Base-by-base conservation (phyloP, 1,140 invertebrate genomes). In the Phymorhynchus buccinoides region DNA sequence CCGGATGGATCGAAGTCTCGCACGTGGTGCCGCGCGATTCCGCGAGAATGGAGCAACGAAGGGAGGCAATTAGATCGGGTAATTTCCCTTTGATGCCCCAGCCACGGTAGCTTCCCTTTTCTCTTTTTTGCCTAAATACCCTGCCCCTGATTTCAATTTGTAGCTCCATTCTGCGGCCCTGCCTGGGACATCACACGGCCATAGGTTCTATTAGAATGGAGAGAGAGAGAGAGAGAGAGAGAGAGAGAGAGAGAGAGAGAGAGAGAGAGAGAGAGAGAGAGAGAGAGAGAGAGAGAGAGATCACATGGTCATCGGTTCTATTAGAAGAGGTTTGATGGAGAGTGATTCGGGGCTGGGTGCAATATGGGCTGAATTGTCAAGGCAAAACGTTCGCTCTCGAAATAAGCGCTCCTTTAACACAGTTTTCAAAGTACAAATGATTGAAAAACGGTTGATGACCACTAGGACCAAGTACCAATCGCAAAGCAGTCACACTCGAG, bases 81-180 rank as follows among this genome's bases (percentile, higher is more conserved):
- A 79, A 79, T 79, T 79, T 79, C 77, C 42, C 77, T 79, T 79
- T 79, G 77, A 79, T 79, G 77, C 77, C 77, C 22, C 16, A 30
- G 42, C 44, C 42, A 16, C n/a, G 4, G 22, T 4, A 16, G 18
- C 56, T 48, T 48, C 44, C 44, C 18, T 48, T 18, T 48, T 18
- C 56, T 22, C 12, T 27, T 22, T 27, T 44, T 79, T 79, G 42
- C 52, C 77, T 79, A 79, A 79, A 79, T 79, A 79, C 37, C 42
- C 77, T 22, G 42, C 77, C 77, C 77, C 77, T n/a, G 77, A 79
- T 52, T 79, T 79, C 77, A 79, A 79, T 79, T 79, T 79, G 77
- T 79, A 52, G 77, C 44, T 79, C 77, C 48, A 48, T 79, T 44
- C n/a, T 35, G 77, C 27, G 32, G 44, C 27, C 14, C 2, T 3